Base-by-base conservation (phyloP, 2,888 invertebrate genomes). In the Dicycla oo region DNA sequence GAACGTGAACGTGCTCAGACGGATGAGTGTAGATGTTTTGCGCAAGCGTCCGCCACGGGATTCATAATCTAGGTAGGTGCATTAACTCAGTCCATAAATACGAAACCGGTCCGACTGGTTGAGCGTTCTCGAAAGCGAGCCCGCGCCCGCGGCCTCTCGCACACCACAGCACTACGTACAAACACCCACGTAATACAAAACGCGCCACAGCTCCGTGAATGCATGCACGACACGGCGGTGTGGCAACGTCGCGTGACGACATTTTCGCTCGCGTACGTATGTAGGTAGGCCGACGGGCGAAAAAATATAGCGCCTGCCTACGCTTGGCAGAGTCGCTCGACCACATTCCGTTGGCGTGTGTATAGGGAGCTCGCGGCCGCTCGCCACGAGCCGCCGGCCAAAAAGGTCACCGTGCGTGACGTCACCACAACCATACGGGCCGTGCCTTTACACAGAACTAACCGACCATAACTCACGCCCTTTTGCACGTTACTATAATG, bases 161-260 rank as follows among this genome's bases (percentile, higher is more conserved):
- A 93, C 95, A 92, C 94, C 86, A 87, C 86, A 88, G 84, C 87
- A 83, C 91, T 90, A 90, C 94, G 90, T 90, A 93, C 94, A 86
- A 88, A 94, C 94, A 92, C 94, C 94, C 94, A 95, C 95, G 94
- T 93, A 94, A 92, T 89, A 90, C 90, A 88, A 62, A 93, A 91
- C 92, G 93, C 92, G 89, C 87, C 88, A 84, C 87, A 87, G 90
- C 90, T 86, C 91, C 87, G 93, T 93, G 93, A 93, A 93, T 94
- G 94, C 94, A 94, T 92, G 93, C 93, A 94, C 93, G 92, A 93
- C 90, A 90, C 84, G 85, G 81, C 94, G 93, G 94, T 90, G 91
- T 93, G 96, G 96, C 96, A 96, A 96, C 96, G 94, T 93, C 94
- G 96, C 95, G 94, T 96, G 96, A 96, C 96, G 96, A 96, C 96